These are phyloP conservation scores for Diachasma alloeum DNA, from an alignment of 1,140 invertebrate genomes.

Conservation along the genomic window DNA sequence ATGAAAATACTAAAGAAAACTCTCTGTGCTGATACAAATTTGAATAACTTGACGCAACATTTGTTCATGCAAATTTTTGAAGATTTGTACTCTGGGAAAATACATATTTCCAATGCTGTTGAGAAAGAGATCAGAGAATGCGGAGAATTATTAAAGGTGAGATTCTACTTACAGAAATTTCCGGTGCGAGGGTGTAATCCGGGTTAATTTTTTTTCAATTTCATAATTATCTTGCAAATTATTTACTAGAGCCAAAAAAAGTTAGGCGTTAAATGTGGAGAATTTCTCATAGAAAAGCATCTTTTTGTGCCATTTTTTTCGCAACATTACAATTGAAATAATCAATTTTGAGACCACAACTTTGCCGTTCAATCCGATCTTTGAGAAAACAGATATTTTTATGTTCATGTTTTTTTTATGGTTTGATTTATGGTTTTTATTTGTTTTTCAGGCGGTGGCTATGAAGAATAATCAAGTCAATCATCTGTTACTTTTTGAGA, in stretches of 20 bases:
- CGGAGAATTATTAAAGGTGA: slow-evolving; percentile 60
- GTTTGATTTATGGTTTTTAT: slow-evolving; percentile 37
- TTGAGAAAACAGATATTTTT: no score
- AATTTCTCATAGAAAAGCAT: no score
- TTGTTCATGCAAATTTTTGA: slow-evolving; percentile 61
- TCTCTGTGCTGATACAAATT: slow-evolving; percentile 49
- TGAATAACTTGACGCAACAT: slow-evolving; percentile 55
- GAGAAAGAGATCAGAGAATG: slow-evolving; percentile 48
- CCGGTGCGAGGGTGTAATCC: background rate
- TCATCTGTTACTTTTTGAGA: slow-evolving; percentile 59
- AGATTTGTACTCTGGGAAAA: slow-evolving; percentile 54
- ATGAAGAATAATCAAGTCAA: slow-evolving; percentile 57
- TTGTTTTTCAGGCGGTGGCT: slow-evolving; percentile 49
- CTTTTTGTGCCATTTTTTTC: no score
- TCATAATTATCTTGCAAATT: slow-evolving; percentile 13
- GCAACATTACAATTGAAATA: no score
- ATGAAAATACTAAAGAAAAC: slow-evolving; percentile 75
- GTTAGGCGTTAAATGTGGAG: no score
- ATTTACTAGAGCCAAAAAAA: no score
- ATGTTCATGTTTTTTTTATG: background rate
- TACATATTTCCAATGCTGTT: slow-evolving; percentile 45
- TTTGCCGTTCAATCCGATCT: no score
- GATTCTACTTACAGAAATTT: slow-evolving; percentile 30
- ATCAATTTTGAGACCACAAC: no score
- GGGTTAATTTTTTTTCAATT: background rate